phyloP scores from a whole-genome alignment of 2,888 invertebrate genomes.

The Drosophila quinaria region DNA sequence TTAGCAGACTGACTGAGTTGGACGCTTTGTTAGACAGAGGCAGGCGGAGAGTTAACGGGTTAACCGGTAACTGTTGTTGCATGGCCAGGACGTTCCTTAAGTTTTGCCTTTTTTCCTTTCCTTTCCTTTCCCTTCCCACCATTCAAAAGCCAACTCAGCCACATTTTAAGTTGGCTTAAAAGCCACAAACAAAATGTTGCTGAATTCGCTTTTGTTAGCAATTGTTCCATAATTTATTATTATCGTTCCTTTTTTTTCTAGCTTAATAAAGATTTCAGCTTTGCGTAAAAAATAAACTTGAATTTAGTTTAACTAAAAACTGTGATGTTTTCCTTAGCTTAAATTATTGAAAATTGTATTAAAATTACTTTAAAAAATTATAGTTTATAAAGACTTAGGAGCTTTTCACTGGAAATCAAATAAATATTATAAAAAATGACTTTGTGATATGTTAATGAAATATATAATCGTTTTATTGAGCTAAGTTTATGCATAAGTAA shows the following conservation, averaged over 20 bases:
- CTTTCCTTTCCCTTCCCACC: conserved; percentile 1
- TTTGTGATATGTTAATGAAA: conserved; percentile 51
- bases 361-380: background rate
- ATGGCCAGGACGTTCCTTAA: conserved; percentile 28
- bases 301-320: conserved; percentile 75
- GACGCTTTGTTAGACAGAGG: conserved; percentile 44
- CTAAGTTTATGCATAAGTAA: background rate
- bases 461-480: conserved; percentile 12
- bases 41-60: conserved; percentile 28
- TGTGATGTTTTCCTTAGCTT: conserved; percentile 69
- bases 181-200: conserved; percentile 52
- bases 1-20: conserved; percentile 56
- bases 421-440: conserved; percentile 29
- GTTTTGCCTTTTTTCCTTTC: conserved; percentile 27
- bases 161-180: conserved; percentile 49
- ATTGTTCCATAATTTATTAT: conserved; percentile 15
- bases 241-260: conserved; percentile 19
- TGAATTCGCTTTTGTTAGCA: conserved; percentile 68
- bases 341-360: conserved; percentile 4
- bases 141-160: conserved; percentile 69
- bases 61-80: conserved; percentile 17
- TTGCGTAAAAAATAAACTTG: conserved; percentile 32
- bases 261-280: conserved; percentile 52
- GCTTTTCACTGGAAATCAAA: conserved; percentile 37
- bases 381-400: conserved; percentile 26